Conservation (phyloP, 1,140 invertebrate species). For the Tigriopus japonicus region DNA sequence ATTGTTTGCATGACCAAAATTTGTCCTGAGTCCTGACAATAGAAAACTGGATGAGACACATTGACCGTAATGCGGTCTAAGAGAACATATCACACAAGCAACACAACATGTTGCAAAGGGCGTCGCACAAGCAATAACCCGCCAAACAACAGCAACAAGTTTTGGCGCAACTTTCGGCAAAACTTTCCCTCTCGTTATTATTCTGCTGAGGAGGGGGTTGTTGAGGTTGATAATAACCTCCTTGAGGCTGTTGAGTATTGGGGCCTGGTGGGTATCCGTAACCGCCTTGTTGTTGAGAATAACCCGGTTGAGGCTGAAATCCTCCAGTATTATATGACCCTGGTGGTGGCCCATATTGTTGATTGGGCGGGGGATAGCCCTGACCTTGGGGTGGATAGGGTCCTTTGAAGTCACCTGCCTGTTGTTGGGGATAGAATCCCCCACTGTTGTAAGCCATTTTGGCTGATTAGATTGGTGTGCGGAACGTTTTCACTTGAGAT, state of each 20-base stretch:
- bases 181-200: not conserved
- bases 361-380: not conserved
- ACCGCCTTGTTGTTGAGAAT: not conserved
- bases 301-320: not conserved
- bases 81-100: not conserved
- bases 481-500: not conserved
- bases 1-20: too few relatives aligned
- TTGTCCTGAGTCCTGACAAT: too few relatives aligned
- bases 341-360: not conserved
- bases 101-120: not conserved
- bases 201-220: not conserved
- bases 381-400: not conserved
- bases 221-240: not conserved
- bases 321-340: not conserved
- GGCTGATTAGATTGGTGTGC: not conserved
- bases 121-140: not conserved
- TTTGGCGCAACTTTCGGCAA: not conserved
- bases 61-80: too few relatives aligned
- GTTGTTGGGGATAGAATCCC: not conserved
- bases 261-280: not conserved
- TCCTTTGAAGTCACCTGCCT: not conserved
- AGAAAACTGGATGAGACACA: too few relatives aligned
- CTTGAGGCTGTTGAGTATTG: not conserved
- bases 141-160: not conserved
- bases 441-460: not conserved